Evolutionary conservation across 2,888 invertebrate genomes (phyloP), one percentile per base, ranked within the genome.

Genomic region (Gymnocheta viridis): DNA sequence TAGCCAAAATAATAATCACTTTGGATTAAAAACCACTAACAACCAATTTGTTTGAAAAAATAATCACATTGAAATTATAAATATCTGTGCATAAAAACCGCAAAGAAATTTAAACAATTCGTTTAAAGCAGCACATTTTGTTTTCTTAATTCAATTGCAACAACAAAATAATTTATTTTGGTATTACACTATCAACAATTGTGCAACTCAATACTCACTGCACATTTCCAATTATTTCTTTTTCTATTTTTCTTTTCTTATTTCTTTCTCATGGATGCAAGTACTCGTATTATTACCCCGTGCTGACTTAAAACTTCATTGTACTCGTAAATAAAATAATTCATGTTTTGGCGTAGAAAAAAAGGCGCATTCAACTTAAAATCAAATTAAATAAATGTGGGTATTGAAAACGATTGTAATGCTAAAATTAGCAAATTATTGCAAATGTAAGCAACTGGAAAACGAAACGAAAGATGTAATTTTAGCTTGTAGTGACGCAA

Each of bases 161-260:
- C 14, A 74, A 49, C 5, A 62, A 72, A 62, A 51, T n/a, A 27
- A 47, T 62, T 49, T 73, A 47, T 29, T 56, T 82, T 58, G 19
- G 6, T 60, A 27, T 74, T 74, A 35, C 58, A 83, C 70, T 73
- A 51, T 38, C 41, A 72, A 67, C 67, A 62, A 81, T 84, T 84
- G 73, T 81, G 84, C 72, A 81, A 84, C 60, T 19, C 49, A 22
- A 4, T 58, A 84, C 60, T 19, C 49, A 22, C 7, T 58, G 49
- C 29, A 60, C 22, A 60, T 60, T 77, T 60, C 19, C 67, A 67
- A 2, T 24, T 14, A 35, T 5, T 27, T 81, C 17, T 17, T 66
- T 54, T 17, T 29, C 3, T 19, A 47, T 73, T 58, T 54, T 14
- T 44, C 35, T 29, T 60, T 41, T 41, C 44, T 62, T 38, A 9